Conservation (phyloP, 2,113 vertebrate genomes). For the Vimba vimba region DNA sequence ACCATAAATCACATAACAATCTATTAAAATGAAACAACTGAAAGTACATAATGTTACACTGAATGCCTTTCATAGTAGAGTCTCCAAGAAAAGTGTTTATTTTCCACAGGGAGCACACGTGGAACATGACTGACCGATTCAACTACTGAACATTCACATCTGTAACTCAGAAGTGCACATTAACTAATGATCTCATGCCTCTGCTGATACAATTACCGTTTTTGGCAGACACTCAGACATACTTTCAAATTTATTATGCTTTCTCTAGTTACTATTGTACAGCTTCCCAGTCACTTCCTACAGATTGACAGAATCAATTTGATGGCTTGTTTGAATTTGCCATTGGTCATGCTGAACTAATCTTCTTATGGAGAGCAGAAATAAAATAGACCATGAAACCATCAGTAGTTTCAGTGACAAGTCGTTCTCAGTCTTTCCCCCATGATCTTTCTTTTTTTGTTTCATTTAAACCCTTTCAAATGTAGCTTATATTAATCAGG, state of each 20-base stretch:
- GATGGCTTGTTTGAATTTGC: slow-evolving; percentile 58
- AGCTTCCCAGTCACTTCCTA: slow-evolving; percentile 28
- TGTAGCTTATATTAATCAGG: too few species aligned
- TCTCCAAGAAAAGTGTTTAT: neutral
- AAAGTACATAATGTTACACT: neutral
- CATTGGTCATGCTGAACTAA: slow-evolving; percentile 69
- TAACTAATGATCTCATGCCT: slow-evolving; percentile 67
- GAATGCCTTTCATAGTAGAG: neutral
- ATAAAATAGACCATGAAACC: slow-evolving; percentile 74
- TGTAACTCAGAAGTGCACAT: slow-evolving; percentile 59
- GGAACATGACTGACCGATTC: slow-evolving; percentile 47
- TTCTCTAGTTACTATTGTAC: slow-evolving; percentile 60
- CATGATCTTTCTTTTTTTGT: neutral
- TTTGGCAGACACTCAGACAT: slow-evolving; percentile 54
- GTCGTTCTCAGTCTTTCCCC: neutral
- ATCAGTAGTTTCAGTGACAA: neutral
- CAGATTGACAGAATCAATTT: slow-evolving; percentile 52
- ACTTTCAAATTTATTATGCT: slow-evolving; percentile 56
- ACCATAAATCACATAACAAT: neutral
- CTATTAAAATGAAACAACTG: neutral
- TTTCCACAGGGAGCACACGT: slow-evolving; percentile 42
- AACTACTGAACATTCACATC: slow-evolving; percentile 60
- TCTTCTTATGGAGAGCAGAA: slow-evolving; percentile 75
- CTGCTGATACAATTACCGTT: slow-evolving; percentile 57
- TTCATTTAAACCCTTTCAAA: neutral